Conservation (phyloP, 2,113 vertebrate genomes). For the Pangasianodon gigas region DNA sequence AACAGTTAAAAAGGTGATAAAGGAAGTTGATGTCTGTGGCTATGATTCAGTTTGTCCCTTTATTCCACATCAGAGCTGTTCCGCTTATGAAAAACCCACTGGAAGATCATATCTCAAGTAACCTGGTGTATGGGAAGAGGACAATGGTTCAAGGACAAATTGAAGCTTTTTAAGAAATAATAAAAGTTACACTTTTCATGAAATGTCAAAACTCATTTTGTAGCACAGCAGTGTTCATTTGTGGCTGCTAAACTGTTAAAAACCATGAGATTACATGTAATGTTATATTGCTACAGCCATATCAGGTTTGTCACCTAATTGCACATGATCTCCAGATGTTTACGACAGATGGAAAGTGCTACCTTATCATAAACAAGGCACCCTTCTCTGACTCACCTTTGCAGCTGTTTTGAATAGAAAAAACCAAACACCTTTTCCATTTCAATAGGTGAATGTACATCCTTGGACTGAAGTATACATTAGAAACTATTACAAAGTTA, state of each 20-base stretch:
- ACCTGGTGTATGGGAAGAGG: not conserved
- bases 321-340: not conserved
- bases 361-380: not conserved
- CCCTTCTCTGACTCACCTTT: not conserved
- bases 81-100: not conserved
- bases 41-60: not conserved
- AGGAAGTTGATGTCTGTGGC: not conserved
- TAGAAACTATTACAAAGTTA: not conserved
- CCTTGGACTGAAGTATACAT: not conserved
- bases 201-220: not conserved
- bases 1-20: not conserved
- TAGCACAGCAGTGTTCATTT: not conserved
- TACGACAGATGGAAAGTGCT: not conserved
- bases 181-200: not conserved
- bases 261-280: not conserved
- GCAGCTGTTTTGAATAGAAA: not conserved
- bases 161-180: not conserved
- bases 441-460: not conserved
- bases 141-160: not conserved
- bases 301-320: not conserved
- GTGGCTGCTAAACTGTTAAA: not conserved
- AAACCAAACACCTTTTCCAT: not conserved
- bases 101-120: not conserved
- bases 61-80: not conserved
- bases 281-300: not conserved